Base-by-base conservation (phyloP, 2,888 invertebrate genomes). In the Amiota communis region DNA sequence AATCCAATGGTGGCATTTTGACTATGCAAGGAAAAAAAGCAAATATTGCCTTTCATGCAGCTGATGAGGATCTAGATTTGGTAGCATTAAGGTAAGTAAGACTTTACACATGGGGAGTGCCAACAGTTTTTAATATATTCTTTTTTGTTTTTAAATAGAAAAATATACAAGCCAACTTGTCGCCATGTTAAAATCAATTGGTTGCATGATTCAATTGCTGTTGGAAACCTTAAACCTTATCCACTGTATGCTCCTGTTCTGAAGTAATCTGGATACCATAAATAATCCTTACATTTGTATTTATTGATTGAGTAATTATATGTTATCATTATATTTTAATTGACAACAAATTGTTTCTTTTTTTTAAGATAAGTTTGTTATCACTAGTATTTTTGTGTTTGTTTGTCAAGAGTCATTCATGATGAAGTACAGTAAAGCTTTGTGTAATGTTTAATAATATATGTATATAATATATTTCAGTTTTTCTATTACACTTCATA, bases 121-220 rank as follows among this genome's bases (percentile, higher is more conserved):
- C n/a, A 1, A 49, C 23, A 20, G 10, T 15, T 59, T 2, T 12
- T n/a, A 11, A 17, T 0, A 11, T 8, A 63, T 8, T 36, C 15
- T 9, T 3, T 4, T 20, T 12, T 56, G 53, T 23, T 17, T 70
- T 73, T 72, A 77, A 83, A 13, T 68, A 89, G 89, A 72, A 12
- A 77, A 49, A 81, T 77, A 47, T 89, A 86, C 77, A 81, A 80
- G 23, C 80, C 75, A 12, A 78, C 78, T 46, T 86, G 89, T 72
- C 85, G 86, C 10, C 89, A 89, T 77, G 76, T 89, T 20, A 81
- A 73, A 59, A 74, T 83, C 1, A 78, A 81, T 59, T 89, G 89
- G 89, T 72, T 90, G 57, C 70, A 79, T n/a, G 83, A 85, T 64
- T 87, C 86, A 8, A 68, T 89, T 2, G 68, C 77, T 8, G 75